These are phyloP conservation scores for Liparis tanakae DNA, from an alignment of 2,797 vertebrate species.

Conservation along the genomic window DNA sequence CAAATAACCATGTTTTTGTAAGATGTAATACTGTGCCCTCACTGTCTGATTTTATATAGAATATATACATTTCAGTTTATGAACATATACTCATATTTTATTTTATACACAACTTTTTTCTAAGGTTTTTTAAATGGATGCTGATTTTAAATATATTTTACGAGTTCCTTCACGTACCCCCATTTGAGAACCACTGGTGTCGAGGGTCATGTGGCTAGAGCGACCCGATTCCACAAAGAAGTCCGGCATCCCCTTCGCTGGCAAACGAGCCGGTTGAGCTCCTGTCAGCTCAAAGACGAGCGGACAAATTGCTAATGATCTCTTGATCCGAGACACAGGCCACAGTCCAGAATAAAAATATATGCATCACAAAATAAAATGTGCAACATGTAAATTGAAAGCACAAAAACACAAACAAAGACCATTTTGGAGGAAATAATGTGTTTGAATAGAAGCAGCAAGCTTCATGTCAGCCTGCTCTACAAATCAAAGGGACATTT, in stretches of 20 bases:
- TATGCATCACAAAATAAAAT: not conserved
- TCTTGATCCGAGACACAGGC: constrained; percentile 56
- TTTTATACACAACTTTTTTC: too few relatives aligned
- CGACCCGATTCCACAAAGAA: constrained; percentile 25
- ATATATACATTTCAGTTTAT: too few relatives aligned
- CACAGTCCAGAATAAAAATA: constrained; percentile 36
- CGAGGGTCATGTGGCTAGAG: too few relatives aligned
- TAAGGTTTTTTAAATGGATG: too few relatives aligned
- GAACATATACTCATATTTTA: too few relatives aligned
- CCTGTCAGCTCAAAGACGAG: constrained; percentile 55
- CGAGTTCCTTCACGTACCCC: not conserved
- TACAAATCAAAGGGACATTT: not conserved
- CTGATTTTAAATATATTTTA: too few relatives aligned
- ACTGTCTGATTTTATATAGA: too few relatives aligned
- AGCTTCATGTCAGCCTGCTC: not conserved
- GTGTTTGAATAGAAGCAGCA: constrained; percentile 7
- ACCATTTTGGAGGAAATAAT: constrained; percentile 19
- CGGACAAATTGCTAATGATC: constrained; percentile 71
- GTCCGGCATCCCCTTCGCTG: constrained; percentile 28
- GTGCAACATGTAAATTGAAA: constrained; percentile 28
- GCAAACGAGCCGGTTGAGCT: constrained; percentile 49
- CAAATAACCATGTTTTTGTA: too few relatives aligned
- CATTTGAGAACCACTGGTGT: too few relatives aligned
- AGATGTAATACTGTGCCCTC: too few relatives aligned
- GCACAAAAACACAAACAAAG: constrained; percentile 15